Evolutionary conservation across 1,140 invertebrate species (phyloP), one percentile per base, ranked within the genome.

Genomic region (Oreohelix idahoensis): DNA sequence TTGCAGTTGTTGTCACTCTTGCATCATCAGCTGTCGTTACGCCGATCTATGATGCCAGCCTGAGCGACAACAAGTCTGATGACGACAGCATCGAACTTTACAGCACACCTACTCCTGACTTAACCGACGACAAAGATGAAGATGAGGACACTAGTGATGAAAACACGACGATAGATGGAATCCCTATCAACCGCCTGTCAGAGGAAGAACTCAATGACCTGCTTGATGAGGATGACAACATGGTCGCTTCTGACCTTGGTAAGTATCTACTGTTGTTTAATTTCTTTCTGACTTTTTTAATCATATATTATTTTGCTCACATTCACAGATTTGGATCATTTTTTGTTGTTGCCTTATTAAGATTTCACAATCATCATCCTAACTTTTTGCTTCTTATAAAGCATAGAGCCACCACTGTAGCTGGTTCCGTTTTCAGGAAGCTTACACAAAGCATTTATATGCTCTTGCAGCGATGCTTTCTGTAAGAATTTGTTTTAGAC

Each of bases 1-100:
- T 77, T 29, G 29, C 45, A 45, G 75, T 29, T 77, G 75, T 77
- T 53, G 49, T 77, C 13, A 45, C 45, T 32, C 10, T 77, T 51
- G 42, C 32, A 42, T 39, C 42, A n/a, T 39, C 71, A 39, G 71
- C 71, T 39, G 71, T 74, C 0, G 71, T 74, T 17, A 36, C 8
- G 13, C 53, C 53, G 4, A 58, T 4, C 13, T 8, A 23, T 58
- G 63, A 35, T 23, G 29, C 5, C 20, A 66, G 20, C 63, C 4
- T 29, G 2, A 66, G 8, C 0, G 63, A 66, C 4, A 32, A 66
- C n/a, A 32, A 0, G 8, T 5, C 17, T 32, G 20, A 29, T 15
- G 53, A 58, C 23, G 26, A 58, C 20, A 15, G 2, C 23, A n/a
- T 8, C 32, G 1, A 29, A 66, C 1, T 32, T 11, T 8, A 8